Conservation (phyloP, 2,113 vertebrate species). For the Toxostoma redivivum region DNA sequence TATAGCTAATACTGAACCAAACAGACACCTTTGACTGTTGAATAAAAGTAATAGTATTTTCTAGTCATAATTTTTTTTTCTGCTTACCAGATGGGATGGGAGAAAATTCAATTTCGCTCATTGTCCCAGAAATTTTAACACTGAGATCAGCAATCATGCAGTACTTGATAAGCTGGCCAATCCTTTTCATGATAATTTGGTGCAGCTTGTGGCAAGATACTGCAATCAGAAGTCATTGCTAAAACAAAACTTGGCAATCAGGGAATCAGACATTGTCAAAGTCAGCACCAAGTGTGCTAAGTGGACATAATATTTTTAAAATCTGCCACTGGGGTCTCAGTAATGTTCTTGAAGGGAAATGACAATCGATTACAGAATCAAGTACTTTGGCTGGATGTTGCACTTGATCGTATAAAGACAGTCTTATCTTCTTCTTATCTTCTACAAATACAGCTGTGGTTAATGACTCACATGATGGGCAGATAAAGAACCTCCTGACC, state of each 20-base stretch:
- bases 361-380: conserved; percentile 5
- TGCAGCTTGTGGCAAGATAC: neutral
- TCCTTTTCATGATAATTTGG: neutral
- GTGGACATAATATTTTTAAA: conserved; percentile 11
- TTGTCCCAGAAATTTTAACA: neutral
- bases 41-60: neutral
- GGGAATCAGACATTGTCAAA: conserved; percentile 45
- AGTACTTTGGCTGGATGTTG: neutral
- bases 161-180: neutral
- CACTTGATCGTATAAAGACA: neutral
- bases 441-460: neutral
- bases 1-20: conserved; percentile 18
- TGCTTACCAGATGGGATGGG: neutral
- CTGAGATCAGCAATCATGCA: neutral
- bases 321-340: neutral
- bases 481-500: neutral
- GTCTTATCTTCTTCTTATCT: neutral
- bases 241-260: conserved; percentile 12
- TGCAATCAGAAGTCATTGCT: conserved; percentile 47
- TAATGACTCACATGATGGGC: neutral
- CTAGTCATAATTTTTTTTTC: neutral
- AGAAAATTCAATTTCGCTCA: neutral
- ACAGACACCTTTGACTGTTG: neutral
- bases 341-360: conserved; percentile 24
- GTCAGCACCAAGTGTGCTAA: conserved; percentile 1